phyloP scores from a whole-genome alignment of 2,113 vertebrate genomes.

The Passerina amoena region DNA sequence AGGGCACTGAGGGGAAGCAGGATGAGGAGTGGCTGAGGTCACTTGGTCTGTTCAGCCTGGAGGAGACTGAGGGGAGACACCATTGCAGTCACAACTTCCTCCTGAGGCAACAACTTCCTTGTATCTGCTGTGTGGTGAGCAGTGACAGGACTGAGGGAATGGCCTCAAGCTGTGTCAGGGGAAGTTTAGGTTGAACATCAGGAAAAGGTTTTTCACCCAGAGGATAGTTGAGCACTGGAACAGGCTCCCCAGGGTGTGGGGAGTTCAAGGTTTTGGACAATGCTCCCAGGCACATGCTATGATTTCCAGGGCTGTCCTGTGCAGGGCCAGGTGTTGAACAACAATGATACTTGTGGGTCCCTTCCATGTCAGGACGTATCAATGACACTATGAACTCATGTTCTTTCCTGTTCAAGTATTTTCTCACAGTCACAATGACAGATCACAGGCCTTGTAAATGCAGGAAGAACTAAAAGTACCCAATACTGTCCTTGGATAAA shows the following conservation, averaged over 20 bases:
- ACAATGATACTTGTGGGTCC: fast-evolving
- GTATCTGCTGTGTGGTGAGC: fast-evolving
- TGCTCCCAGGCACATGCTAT: background rate
- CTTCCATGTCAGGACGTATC: background rate
- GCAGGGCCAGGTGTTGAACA: background rate
- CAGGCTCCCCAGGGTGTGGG: background rate
- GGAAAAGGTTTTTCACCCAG: background rate
- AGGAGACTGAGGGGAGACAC: background rate
- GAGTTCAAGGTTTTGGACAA: background rate
- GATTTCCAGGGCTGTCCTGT: background rate
- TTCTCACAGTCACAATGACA: background rate
- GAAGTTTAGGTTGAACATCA: background rate
- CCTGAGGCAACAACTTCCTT: fast-evolving
- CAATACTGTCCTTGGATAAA: background rate
- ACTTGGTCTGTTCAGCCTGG: background rate
- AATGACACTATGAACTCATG: background rate
- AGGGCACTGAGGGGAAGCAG: background rate
- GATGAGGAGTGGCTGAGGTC: fast-evolving
- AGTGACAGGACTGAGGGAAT: background rate
- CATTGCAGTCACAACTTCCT: background rate
- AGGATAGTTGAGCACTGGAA: too few species aligned
- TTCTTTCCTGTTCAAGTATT: background rate
- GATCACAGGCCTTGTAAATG: background rate
- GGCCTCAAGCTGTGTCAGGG: background rate
- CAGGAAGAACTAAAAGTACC: background rate